These are phyloP conservation scores for Frieseomelitta varia DNA, from an alignment of 1,140 invertebrate genomes.

Conservation along the genomic window DNA sequence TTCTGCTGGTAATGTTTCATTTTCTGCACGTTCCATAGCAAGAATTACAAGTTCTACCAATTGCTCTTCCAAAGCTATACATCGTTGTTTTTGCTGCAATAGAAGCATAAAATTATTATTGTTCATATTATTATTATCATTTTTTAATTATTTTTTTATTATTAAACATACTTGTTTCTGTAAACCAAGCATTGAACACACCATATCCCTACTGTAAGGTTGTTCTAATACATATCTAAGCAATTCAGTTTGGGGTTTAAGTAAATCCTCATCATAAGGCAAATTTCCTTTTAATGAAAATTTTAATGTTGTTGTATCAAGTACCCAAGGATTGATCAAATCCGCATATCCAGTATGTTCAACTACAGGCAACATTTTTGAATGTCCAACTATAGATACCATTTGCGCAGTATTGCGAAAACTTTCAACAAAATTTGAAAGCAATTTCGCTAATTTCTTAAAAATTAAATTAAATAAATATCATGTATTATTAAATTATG, in stretches of 20 bases:
- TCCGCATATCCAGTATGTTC: conserved; percentile 95
- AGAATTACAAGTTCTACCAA: conserved; percentile 95
- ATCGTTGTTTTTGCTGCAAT: conserved; percentile 91
- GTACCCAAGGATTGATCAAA: conserved; percentile 94
- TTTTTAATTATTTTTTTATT: neutral
- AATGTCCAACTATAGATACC: conserved; percentile 95
- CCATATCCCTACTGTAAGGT: conserved; percentile 97
- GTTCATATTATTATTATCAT: neutral
- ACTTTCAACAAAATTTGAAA: conserved; percentile 95
- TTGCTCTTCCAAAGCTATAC: conserved; percentile 95
- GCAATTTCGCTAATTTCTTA: conserved; percentile 91
- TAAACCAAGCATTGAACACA: conserved; percentile 95
- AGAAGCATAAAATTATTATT: conserved; percentile 33
- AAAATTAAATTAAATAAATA: conserved; percentile 36
- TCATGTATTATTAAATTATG: neutral
- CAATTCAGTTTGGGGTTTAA: conserved; percentile 93
- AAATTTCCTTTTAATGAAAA: conserved; percentile 95
- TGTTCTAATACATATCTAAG: conserved; percentile 96
- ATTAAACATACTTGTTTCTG: conserved; percentile 88
- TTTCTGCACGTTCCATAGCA: conserved; percentile 95
- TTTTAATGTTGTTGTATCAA: conserved; percentile 93
- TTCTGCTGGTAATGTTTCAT: conserved; percentile 82
- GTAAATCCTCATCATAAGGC: conserved; percentile 94
- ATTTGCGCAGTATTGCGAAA: conserved; percentile 96
- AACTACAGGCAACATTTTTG: conserved; percentile 95